Evolutionary conservation across 1,140 invertebrate genomes (phyloP), one percentile per base, ranked within the genome.

Genomic region (Charaxes varanes): DNA sequence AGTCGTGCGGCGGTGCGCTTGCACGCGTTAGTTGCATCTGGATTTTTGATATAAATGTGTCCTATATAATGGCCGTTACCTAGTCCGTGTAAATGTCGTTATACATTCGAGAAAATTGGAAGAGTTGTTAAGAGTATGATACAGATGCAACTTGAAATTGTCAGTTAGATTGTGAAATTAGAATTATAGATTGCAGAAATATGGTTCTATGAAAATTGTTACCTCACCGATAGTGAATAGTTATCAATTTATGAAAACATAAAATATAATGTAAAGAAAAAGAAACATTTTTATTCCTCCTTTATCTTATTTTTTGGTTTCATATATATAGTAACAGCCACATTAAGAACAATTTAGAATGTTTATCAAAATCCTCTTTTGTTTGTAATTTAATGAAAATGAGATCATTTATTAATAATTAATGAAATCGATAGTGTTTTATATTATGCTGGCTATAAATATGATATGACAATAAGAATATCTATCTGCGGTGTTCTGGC

Each of bases 211-310:
- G 64, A 65, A 64, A 66, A 65, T 81, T 77, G 65, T 76, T 78
- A 81, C 76, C 76, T 80, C 76, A 81, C 76, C 76, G 76, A 81
- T 81, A 81, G 73, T 71, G 63, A 53, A 67, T 81, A 81, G 69
- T 70, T 77, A 72, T 73, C 69, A 71, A 76, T 71, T 81, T 70
- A 76, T 66, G 58, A 60, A 74, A 71, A 76, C 56, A 69, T 51
- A 62, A 71, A 78, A 74, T 80, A 77, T 54, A 79, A 61, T 67
- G 52, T 59, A 63, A 55, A 67, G 66, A 63, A 48, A 42, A 30
- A 16, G 0, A 6, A 42, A 35, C 23, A 16, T 33, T 32, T 34
- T n/a, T n/a, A n/a, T n/a, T n/a, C n/a, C n/a, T 26, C 34, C 54
- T 48, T 54, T 58, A 47, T 47, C 55, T 48, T 38, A 1, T 15